phyloP scores from a whole-genome alignment of 2,797 vertebrate species.

The Lepidocolaptes lacrymiger region DNA sequence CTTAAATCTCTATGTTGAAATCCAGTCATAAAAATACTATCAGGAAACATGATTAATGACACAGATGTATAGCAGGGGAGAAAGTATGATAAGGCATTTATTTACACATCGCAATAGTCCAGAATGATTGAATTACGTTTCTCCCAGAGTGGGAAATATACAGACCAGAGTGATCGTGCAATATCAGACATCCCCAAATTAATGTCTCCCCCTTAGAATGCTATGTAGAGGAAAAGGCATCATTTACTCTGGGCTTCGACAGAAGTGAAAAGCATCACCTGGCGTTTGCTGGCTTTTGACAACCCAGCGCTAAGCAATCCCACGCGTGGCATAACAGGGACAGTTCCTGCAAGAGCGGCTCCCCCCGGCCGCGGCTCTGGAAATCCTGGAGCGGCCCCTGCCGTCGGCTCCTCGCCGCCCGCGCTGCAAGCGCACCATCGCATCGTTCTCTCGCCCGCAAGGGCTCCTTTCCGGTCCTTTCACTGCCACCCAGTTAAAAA shows the following conservation, averaged over 20 bases:
- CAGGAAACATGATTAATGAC: neutral
- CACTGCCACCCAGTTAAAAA: neutral
- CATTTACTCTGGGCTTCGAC: neutral
- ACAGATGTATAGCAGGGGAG: neutral
- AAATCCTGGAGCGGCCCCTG: conserved; percentile 26
- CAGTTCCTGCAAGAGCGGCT: rapidly evolving
- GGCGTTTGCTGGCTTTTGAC: neutral
- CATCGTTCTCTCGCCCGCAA: neutral
- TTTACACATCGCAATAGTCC: neutral
- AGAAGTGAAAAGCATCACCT: neutral
- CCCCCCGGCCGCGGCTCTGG: neutral
- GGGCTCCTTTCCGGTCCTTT: neutral
- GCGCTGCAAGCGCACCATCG: rapidly evolving
- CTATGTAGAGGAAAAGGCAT: rapidly evolving
- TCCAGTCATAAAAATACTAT: neutral
- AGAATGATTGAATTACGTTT: neutral
- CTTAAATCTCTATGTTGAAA: neutral
- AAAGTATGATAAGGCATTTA: neutral
- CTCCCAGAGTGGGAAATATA: neutral
- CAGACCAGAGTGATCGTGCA: neutral
- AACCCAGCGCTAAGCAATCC: rapidly evolving
- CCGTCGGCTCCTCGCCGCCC: neutral
- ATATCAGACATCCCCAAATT: rapidly evolving
- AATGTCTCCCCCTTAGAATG: neutral
- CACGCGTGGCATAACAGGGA: rapidly evolving